phyloP scores from a whole-genome alignment of 1,140 invertebrate genomes.

The Acyrthosiphon pisum region DNA sequence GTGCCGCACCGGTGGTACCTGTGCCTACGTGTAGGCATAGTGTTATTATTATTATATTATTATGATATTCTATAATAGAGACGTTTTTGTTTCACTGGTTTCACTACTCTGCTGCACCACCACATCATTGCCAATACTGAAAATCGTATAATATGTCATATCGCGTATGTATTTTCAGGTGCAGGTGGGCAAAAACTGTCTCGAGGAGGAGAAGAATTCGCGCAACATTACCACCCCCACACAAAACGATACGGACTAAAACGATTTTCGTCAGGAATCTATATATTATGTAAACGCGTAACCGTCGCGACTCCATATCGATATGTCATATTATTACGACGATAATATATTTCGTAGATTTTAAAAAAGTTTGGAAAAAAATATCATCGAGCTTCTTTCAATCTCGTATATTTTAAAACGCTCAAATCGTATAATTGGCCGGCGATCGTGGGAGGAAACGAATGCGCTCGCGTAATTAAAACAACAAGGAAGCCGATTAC shows the following conservation, averaged over 20 bases:
- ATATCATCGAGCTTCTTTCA: not conserved
- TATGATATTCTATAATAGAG: not conserved
- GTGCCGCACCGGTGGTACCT: not conserved
- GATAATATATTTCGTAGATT: not conserved
- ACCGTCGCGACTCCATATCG: too few species aligned
- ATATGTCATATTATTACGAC: too few species aligned
- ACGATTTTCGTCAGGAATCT: not conserved
- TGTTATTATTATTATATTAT: not conserved
- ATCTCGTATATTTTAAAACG: not conserved
- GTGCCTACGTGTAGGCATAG: not conserved
- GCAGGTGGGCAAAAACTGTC: not conserved
- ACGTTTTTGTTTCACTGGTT: not conserved
- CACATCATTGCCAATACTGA: not conserved
- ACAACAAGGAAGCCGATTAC: slow-evolving; percentile 32
- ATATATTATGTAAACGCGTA: not conserved
- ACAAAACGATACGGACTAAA: not conserved
- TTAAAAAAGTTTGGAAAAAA: not conserved
- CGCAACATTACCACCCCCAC: too few species aligned
- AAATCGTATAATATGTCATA: not conserved
- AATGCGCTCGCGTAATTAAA: slow-evolving; percentile 44
- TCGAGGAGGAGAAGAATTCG: not conserved
- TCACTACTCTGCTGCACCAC: too few species aligned
- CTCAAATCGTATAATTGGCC: not conserved
- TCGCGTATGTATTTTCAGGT: not conserved
- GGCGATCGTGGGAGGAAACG: slow-evolving; percentile 8